These are phyloP conservation scores for Montipora cactus DNA, from an alignment of 64 coral and sea anemone species.

Conservation along the genomic window DNA sequence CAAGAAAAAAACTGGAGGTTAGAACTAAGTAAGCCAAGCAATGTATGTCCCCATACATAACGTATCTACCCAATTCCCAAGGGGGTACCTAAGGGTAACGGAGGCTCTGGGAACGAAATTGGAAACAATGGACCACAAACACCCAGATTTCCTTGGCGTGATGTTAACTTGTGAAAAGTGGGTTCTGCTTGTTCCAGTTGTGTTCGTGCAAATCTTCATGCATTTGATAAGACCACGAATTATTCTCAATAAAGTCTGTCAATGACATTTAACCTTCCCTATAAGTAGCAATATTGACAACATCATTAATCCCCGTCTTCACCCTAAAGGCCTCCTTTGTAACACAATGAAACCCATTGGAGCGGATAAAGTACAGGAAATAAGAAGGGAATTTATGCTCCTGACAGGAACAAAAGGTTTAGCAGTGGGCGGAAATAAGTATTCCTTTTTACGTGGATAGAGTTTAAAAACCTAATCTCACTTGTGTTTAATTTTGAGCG, in stretches of 20 bases:
- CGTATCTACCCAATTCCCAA: too few species aligned
- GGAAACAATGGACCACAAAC: too few species aligned
- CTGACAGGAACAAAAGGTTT: slow-evolving; percentile 18
- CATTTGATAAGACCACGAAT: too few species aligned
- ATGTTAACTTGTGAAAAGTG: too few species aligned
- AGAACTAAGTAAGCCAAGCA: too few species aligned
- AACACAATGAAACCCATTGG: not conserved
- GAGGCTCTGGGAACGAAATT: too few species aligned
- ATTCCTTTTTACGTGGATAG: not conserved
- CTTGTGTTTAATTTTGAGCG: not conserved
- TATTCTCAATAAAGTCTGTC: not conserved
- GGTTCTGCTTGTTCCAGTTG: too few species aligned
- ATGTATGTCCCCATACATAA: too few species aligned
- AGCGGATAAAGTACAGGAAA: slow-evolving; percentile 9
- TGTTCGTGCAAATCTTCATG: too few species aligned
- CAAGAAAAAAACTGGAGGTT: too few species aligned
- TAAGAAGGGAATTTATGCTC: not conserved
- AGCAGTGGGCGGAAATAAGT: not conserved
- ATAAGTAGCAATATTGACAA: not conserved
- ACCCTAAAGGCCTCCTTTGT: not conserved
- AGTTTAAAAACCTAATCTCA: not conserved
- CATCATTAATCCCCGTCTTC: not conserved
- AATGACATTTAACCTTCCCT: not conserved
- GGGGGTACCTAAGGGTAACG: too few species aligned
- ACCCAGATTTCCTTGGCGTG: too few species aligned